Evolutionary conservation across 2,888 invertebrate genomes (phyloP).

Genomic region (Hyppa rectilinea): DNA sequence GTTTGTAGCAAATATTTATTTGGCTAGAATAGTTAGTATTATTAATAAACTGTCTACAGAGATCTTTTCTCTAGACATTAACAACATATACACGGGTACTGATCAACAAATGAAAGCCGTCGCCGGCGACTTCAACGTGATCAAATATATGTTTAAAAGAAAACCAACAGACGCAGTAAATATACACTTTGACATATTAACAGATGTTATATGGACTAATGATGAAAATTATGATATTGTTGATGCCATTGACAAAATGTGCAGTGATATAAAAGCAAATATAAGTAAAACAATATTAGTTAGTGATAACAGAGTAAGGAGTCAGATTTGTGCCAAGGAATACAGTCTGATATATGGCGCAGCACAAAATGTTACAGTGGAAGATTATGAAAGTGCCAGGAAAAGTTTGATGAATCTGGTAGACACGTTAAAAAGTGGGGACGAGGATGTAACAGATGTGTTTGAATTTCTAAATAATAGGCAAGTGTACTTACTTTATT

Average conservation of each 20-base stretch:
- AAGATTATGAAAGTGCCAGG: slow-evolving; percentile 72
- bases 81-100: slow-evolving; percentile 62
- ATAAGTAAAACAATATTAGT: slow-evolving; percentile 75
- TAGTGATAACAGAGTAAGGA: slow-evolving; percentile 75
- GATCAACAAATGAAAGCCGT: slow-evolving; percentile 71
- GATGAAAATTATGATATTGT: slow-evolving; percentile 74
- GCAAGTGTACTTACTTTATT: slow-evolving; percentile 65
- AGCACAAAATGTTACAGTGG: slow-evolving; percentile 68
- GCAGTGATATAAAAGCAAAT: slow-evolving; percentile 75
- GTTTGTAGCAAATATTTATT: slow-evolving; percentile 76
- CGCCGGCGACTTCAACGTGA: slow-evolving; percentile 69
- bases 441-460: slow-evolving; percentile 70
- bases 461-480: slow-evolving; percentile 76
- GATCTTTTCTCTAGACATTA: slow-evolving; percentile 70
- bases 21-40: slow-evolving; percentile 80
- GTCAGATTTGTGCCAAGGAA: slow-evolving; percentile 80
- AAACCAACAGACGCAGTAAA: slow-evolving; percentile 79
- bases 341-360: slow-evolving; percentile 76
- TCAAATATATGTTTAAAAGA: slow-evolving; percentile 80
- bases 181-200: slow-evolving; percentile 83
- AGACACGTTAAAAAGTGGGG: slow-evolving; percentile 66
- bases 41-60: slow-evolving; percentile 77
- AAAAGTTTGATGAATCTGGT: slow-evolving; percentile 76
- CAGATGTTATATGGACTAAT: slow-evolving; percentile 77
- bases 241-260: slow-evolving; percentile 74